Evolutionary conservation across 2,797 vertebrate genomes (phyloP), one percentile per base, ranked within the genome.

Genomic region (Acanthurus lineatus): DNA sequence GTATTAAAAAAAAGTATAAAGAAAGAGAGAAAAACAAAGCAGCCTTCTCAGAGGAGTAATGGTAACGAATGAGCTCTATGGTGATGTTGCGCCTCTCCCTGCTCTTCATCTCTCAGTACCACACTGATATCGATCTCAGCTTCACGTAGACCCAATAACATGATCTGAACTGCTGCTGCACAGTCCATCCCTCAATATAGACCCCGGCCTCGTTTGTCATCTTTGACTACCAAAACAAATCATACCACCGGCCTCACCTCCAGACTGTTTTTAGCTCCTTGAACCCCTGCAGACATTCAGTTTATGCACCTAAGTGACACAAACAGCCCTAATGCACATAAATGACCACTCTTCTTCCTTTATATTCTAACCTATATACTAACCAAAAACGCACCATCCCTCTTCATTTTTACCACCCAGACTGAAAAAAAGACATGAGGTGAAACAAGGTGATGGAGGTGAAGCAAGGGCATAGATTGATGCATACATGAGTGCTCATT

Each of bases 91-190:
- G 7, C 54, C 56, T 0, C 12, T 51, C 20, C 3, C 73, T 86
- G 66, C 73, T 77, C 62, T 63, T 51, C 57, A 38, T 86, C 82
- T 74, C 69, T 86, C 84, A 71, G 65, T 42, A 49, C 20, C 32
- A 42, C 49, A 2, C 48, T 61, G 84, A 87, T 83, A 89, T 86
- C 57, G 85, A 91, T 90, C 78, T 85, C 61, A 48, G 76, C 67
- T 77, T 70, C 82, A 22, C 61, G 59, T 38, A 45, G 51, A 83
- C 54, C 62, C 62, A 32, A 84, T 75, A 77, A 84, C 84, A 79
- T 22, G 64, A 76, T 66, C 63, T 76, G 28, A 76, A 76, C 77
- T 73, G 54, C 45, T 69, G 51, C 74, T 54, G 64, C 58, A 61
- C 77, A 77, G 57, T 60, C 6, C 52, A 72, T 69, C 69, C 49